Percentiles rank a stretch among this genome's conserved stretches.
phyloP scores from a whole-genome alignment of 2,888 invertebrate genomes.

The Metellina segmentata region DNA sequence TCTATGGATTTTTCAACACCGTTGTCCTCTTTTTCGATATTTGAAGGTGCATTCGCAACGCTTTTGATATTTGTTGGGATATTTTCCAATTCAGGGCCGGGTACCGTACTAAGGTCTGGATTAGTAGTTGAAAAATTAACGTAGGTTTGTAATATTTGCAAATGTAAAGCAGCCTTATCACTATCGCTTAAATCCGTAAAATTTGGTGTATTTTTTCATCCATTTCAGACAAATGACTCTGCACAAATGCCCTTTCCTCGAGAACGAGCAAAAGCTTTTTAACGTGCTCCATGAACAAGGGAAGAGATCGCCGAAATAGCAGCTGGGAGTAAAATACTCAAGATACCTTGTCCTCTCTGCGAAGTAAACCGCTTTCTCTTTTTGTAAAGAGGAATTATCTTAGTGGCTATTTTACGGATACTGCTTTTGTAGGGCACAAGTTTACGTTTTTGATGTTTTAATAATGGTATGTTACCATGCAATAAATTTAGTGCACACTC shows the following conservation, averaged over 20 bases:
- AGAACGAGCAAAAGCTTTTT: neutral
- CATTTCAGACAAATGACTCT: neutral
- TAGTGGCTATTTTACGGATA: neutral
- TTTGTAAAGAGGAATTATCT: constrained; percentile 8
- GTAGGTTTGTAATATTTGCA: neutral
- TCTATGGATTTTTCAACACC: neutral
- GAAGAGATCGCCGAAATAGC: neutral
- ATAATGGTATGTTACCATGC: neutral
- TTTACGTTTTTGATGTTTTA: neutral
- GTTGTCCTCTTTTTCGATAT: neutral
- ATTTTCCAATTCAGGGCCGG: neutral
- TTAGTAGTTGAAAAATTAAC: neutral
- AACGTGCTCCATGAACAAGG: neutral
- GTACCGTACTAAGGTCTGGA: neutral
- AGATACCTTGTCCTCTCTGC: neutral
- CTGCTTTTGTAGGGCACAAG: neutral
- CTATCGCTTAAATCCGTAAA: neutral
- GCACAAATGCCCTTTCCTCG: neutral
- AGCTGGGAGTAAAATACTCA: neutral
- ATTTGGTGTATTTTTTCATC: neutral
- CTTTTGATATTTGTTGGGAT: neutral
- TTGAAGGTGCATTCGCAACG: neutral
- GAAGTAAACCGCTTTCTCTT: neutral
- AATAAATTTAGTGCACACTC: too few species aligned
- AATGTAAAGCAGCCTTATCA: constrained; percentile 4